phyloP scores from a whole-genome alignment of 2,113 vertebrate genomes.

The Psilopsiagon aurifrons region DNA sequence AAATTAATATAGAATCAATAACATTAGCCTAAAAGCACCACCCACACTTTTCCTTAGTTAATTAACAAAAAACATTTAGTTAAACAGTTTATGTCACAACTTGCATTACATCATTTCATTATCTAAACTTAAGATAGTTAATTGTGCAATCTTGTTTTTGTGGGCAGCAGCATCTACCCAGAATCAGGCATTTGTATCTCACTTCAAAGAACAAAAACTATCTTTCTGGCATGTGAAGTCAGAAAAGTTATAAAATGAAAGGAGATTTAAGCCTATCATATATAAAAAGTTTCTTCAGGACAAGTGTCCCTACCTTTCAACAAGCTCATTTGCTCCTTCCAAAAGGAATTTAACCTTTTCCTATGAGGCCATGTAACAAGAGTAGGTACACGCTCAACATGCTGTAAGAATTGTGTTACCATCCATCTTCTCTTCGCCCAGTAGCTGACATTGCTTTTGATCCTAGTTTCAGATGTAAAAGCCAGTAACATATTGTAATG shows the following conservation, averaged over 20 bases:
- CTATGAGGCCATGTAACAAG: slow-evolving; percentile 72
- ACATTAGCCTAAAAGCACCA: slow-evolving; percentile 23
- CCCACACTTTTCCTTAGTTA: slow-evolving; percentile 47
- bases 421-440: slow-evolving; percentile 72
- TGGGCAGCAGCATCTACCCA: not conserved
- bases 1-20: slow-evolving; percentile 27
- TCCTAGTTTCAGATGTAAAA: slow-evolving; percentile 71
- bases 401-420: slow-evolving; percentile 72
- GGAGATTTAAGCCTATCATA: slow-evolving; percentile 63
- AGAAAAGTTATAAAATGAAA: slow-evolving; percentile 52
- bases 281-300: slow-evolving; percentile 58
- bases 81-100: slow-evolving; percentile 30
- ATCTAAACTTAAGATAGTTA: slow-evolving; percentile 46
- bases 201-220: slow-evolving; percentile 38
- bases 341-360: slow-evolving; percentile 71
- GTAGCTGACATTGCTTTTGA: slow-evolving; percentile 70
- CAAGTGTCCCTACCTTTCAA: slow-evolving; percentile 69
- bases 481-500: slow-evolving; percentile 71
- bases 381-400: slow-evolving; percentile 70
- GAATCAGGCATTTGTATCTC: slow-evolving; percentile 26
- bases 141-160: not conserved
- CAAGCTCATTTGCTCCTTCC: slow-evolving; percentile 69
- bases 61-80: not conserved
- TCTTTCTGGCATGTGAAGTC: slow-evolving; percentile 49
- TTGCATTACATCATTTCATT: slow-evolving; percentile 26